Base-by-base conservation (phyloP, 2,888 invertebrate genomes). In the Crematogaster levior region DNA sequence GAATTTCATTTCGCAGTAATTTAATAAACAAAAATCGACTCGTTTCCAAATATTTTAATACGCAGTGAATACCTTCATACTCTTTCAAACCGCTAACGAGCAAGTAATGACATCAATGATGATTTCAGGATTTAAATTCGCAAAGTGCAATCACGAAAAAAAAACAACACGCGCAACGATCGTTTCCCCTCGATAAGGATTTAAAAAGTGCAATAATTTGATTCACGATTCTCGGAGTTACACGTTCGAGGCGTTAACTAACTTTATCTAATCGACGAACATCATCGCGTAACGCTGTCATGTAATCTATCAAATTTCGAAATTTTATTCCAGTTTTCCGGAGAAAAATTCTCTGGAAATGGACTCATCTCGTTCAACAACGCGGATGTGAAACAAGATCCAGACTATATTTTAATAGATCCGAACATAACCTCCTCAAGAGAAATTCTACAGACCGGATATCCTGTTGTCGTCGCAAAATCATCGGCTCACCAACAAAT, bases 351-450 rank as follows among this genome's bases (percentile, higher is more conserved):
- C n/a, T 10, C 30, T n/a, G n/a, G 7, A 48, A 12, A 43, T 9
- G 18, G 15, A 56, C 10, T 40, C 21, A n/a, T 48, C 18, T 34
- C 37, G 30, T 37, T 15, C 12, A 18, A n/a, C 7, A n/a, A 40
- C n/a, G 27, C 24, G n/a, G n/a, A n/a, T n/a, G 37, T 3, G n/a
- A 21, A 21, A 46, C 18, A 21, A 12, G 21, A 10, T 34, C 5
- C 12, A 66, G 6, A n/a, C 15, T 43, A 18, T 4, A 15, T 9
- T 43, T 18, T 2, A 27, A 18, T 43, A 43, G 3, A 63, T 18
- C 18, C 18, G 24, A 30, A 86, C 88, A 72, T 88, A 88, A 88
- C 88, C 88, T 88, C 86, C 12, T 18, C 1, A 53, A 34, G 1
- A 9, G 4, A 37, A 37, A 24, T 75, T 15, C 60, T 3, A 24